Conservation (phyloP, 2,113 vertebrate genomes). For the Hiodon tergisus region DNA sequence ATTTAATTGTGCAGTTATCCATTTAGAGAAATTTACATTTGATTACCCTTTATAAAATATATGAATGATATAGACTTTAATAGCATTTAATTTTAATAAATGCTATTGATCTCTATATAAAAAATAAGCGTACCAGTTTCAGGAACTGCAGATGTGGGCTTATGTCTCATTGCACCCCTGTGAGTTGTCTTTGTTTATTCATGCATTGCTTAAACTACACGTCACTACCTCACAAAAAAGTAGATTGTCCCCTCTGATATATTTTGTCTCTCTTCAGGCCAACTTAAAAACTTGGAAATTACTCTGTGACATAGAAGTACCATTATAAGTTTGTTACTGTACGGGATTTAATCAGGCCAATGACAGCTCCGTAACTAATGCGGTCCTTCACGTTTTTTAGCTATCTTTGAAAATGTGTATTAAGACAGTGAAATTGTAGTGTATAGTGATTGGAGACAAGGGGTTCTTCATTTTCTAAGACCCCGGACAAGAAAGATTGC, state of each 20-base stretch:
- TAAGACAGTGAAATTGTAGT: conserved; percentile 81
- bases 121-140: too few species aligned
- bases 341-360: conserved; percentile 31
- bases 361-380: not conserved
- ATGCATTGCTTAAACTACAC: too few species aligned
- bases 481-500: conserved; percentile 75
- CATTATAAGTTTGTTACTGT: conserved; percentile 19
- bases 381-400: conserved; percentile 17
- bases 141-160: too few species aligned
- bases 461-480: conserved; percentile 70
- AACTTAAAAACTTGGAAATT: not conserved
- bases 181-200: too few species aligned
- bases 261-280: not conserved
- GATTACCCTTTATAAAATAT: too few species aligned
- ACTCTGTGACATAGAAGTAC: conserved; percentile 5
- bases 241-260: not conserved
- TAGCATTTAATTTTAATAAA: too few species aligned
- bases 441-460: conserved; percentile 65
- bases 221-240: not conserved
- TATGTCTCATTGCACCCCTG: too few species aligned
- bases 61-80: too few species aligned
- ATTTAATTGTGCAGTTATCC: too few species aligned
- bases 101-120: too few species aligned
- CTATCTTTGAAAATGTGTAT: conserved; percentile 21
- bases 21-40: too few species aligned